These are phyloP conservation scores for Eublepharis macularius DNA, from an alignment of 2,113 vertebrate genomes.

Conservation along the genomic window DNA sequence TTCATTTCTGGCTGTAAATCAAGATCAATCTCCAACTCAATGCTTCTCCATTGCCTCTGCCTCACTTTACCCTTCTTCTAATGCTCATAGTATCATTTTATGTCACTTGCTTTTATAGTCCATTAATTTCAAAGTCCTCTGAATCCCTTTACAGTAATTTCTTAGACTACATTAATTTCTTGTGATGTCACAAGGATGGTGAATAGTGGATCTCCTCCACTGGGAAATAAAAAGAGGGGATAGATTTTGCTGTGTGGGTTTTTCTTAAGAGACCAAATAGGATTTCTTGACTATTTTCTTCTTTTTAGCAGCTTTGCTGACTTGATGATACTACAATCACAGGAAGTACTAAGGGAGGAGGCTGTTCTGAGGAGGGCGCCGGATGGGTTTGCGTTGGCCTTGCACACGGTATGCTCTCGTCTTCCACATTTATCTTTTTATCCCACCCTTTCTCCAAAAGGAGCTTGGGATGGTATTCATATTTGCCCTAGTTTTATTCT, in stretches of 20 bases:
- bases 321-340: slow-evolving; percentile 24
- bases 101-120: slow-evolving; percentile 64
- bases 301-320: slow-evolving; percentile 1
- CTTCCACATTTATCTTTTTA: background rate
- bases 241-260: slow-evolving; percentile 29
- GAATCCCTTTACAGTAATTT: slow-evolving; percentile 66
- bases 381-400: too few relatives aligned
- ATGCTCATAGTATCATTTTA: slow-evolving; percentile 65
- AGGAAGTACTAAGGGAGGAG: background rate
- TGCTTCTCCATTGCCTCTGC: slow-evolving; percentile 53
- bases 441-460: too few relatives aligned
- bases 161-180: slow-evolving; percentile 69
- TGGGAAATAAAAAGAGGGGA: slow-evolving; percentile 37
- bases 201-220: slow-evolving; percentile 49
- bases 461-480: too few relatives aligned
- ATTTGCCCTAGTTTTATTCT: too few relatives aligned
- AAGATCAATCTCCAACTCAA: slow-evolving; percentile 62
- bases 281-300: slow-evolving; percentile 30
- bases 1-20: slow-evolving; percentile 61
- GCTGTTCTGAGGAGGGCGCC: background rate
- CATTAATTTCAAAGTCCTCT: slow-evolving; percentile 65
- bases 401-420: background rate
- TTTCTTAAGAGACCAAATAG: slow-evolving; percentile 12
- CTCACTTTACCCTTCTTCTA: slow-evolving; percentile 63
- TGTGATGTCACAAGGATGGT: slow-evolving; percentile 28